Percentiles rank a stretch among this genome's conserved stretches.
Evolutionary conservation across 2,797 vertebrate species (phyloP).

Genomic region (Anguilla pacifica): DNA sequence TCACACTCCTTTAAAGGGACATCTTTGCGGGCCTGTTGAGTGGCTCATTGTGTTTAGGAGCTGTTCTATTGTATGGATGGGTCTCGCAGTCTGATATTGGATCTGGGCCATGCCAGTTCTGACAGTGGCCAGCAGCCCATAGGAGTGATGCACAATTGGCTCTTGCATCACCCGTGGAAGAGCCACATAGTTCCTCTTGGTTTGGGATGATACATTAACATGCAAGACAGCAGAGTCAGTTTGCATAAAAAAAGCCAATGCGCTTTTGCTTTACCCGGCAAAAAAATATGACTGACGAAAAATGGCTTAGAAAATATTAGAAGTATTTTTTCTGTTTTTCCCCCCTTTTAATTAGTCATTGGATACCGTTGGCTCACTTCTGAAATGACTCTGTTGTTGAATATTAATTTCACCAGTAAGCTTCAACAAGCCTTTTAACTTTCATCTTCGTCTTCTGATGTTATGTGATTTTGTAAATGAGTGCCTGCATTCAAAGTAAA

Average conservation of each 20-base stretch:
- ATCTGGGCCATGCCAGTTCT: no score
- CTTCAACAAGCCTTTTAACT: constrained; percentile 10
- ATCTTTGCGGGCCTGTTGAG: no score
- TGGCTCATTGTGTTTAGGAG: no score
- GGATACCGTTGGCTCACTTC: not conserved
- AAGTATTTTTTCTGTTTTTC: not conserved
- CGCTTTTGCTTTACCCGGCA: no score
- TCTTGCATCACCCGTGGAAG: no score
- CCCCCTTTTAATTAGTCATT: not conserved
- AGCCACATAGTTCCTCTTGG: no score
- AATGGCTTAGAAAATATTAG: not conserved
- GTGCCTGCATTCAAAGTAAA: constrained; percentile 56
- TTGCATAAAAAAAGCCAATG: not conserved
- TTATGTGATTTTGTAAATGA: constrained; percentile 50
- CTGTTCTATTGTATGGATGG: no score
- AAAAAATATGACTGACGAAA: not conserved
- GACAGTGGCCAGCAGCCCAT: no score
- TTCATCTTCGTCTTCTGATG: constrained; percentile 40
- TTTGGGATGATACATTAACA: no score
- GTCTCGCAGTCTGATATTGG: no score
- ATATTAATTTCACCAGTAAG: constrained; percentile 1
- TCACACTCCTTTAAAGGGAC: no score
- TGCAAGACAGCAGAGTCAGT: not conserved
- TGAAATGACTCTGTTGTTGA: constrained; percentile 3
- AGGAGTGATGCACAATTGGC: no score